These are phyloP conservation scores for Yponomeuta cagnagella DNA, from an alignment of 2,888 invertebrate species.

Conservation along the genomic window DNA sequence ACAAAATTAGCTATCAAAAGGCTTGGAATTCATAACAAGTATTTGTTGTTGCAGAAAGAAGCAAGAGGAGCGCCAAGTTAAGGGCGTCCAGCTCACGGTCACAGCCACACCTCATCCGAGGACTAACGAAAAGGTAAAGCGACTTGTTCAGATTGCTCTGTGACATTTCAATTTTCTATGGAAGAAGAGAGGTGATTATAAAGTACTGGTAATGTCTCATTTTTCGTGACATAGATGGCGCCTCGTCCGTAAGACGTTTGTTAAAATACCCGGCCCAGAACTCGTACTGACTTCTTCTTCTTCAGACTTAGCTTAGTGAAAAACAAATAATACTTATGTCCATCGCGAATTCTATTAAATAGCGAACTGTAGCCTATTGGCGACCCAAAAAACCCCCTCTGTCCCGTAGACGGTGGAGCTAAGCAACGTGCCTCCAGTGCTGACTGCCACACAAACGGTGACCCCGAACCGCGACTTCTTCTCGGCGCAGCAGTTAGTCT, in stretches of 20 bases:
- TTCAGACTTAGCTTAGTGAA: too few relatives aligned
- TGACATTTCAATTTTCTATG: too few relatives aligned
- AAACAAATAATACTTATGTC: too few relatives aligned
- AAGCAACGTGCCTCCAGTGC: conserved; percentile 48
- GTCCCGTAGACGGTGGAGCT: conserved; percentile 52
- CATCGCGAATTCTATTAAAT: too few relatives aligned
- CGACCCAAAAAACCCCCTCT: neutral
- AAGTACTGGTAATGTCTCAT: too few relatives aligned
- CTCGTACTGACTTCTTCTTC: too few relatives aligned
- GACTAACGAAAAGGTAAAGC: conserved; percentile 57
- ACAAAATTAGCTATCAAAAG: neutral
- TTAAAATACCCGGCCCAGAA: too few relatives aligned
- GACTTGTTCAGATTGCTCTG: neutral
- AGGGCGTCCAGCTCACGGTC: conserved; percentile 63
- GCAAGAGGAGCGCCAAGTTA: conserved; percentile 54
- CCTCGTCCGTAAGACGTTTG: too few relatives aligned
- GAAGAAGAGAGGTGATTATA: too few relatives aligned
- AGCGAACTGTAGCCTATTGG: neutral
- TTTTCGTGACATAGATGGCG: too few relatives aligned
- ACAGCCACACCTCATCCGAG: conserved; percentile 64
- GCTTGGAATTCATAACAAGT: too few relatives aligned
- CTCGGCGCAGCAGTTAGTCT: conserved; percentile 91
- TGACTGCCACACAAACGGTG: conserved; percentile 85
- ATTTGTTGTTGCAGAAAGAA: conserved; percentile 34
- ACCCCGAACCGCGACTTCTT: conserved; percentile 96